Percentiles rank a stretch among this genome's conserved stretches.
Conservation (phyloP, 1,140 invertebrate species). For the Teleogryllus occipitalis region DNA sequence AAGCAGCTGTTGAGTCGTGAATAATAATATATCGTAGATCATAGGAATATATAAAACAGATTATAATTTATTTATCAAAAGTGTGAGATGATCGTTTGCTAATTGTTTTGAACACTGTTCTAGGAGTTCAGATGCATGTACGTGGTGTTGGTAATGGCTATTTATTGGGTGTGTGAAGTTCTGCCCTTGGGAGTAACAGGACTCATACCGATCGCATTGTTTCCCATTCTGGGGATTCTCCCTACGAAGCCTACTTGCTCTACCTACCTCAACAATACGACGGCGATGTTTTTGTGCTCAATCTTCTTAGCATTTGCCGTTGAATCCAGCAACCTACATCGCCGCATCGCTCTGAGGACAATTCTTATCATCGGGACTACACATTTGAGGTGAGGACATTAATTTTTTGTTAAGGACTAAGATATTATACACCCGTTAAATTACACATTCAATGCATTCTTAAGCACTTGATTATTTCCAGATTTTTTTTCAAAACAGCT, state of each 20-base stretch:
- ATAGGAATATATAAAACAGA: no score
- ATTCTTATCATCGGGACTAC: slow-evolving; percentile 49
- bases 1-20: no score
- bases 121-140: not conserved
- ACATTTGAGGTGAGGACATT: slow-evolving; percentile 38
- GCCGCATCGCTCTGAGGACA: slow-evolving; percentile 51
- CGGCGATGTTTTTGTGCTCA: slow-evolving; percentile 19
- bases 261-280: not conserved
- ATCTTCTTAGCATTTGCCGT: slow-evolving; percentile 55
- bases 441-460: no score
- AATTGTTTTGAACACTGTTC: not conserved
- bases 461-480: no score
- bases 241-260: not conserved
- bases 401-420: not conserved
- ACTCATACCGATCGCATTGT: not conserved
- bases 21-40: no score
- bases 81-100: no score
- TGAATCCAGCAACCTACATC: slow-evolving; percentile 54
- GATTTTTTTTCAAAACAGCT: no score
- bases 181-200: not conserved
- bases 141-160: not conserved
- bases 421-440: no score
- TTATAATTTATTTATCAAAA: no score
- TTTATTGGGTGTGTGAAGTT: not conserved
- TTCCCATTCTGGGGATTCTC: not conserved